A percentile compares a stretch with the other conserved stretches of the same genome.
phyloP scores from a whole-genome alignment of 2,888 invertebrate species.

The Plagiodera versicolora region DNA sequence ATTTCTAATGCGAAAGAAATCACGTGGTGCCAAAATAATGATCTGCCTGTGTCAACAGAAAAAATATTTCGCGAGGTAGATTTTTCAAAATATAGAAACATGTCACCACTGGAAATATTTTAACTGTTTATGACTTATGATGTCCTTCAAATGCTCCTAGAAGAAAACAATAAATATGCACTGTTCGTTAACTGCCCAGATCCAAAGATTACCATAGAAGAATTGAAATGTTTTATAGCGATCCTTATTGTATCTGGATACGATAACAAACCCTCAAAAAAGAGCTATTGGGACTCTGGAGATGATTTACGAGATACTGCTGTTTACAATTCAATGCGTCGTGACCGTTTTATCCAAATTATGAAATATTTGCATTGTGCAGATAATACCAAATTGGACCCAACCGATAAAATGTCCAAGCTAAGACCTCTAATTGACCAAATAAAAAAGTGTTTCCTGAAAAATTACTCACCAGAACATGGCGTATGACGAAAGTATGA shows the following conservation, averaged over 20 bases:
- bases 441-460: slow-evolving; percentile 8
- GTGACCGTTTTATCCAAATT: slow-evolving; percentile 7
- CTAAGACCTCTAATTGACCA: slow-evolving; percentile 10
- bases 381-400: slow-evolving; percentile 15
- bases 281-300: slow-evolving; percentile 23
- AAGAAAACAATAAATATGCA: slow-evolving; percentile 3
- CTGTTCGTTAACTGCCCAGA: no score
- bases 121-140: neutral
- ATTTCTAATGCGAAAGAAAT: neutral
- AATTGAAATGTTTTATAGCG: slow-evolving; percentile 28
- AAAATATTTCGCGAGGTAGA: neutral
- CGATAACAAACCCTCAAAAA: slow-evolving; percentile 22
- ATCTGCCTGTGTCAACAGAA: no score
- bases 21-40: no score
- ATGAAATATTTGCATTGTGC: slow-evolving; percentile 14
- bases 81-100: slow-evolving; percentile 1
- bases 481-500: slow-evolving; percentile 2
- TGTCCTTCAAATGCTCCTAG: neutral
- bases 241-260: slow-evolving; percentile 27
- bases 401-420: slow-evolving; percentile 15
- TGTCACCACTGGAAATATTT: neutral
- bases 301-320: slow-evolving; percentile 18
- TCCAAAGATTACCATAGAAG: no score
- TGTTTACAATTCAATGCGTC: slow-evolving; percentile 18
- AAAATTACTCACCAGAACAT: slow-evolving; percentile 11